Evolutionary conservation across 2,113 vertebrate species (phyloP), one percentile per base, ranked within the genome.

Genomic region (Nestor notabilis): DNA sequence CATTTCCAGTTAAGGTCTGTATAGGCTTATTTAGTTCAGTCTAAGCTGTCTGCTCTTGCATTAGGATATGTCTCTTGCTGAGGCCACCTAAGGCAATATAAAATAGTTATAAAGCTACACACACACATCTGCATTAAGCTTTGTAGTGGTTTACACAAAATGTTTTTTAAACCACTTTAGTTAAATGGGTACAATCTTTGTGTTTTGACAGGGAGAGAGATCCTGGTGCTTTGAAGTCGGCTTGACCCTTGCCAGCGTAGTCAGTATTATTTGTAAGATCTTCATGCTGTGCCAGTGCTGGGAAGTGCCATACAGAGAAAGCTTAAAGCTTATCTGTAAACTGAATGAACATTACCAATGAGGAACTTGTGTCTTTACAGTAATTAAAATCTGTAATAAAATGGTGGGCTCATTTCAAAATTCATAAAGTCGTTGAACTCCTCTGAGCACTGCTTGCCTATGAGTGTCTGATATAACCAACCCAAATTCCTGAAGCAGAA

Each of bases 201-300:
- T 94, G 75, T 97, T 96, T 95, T 90, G 77, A 93, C 77, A 95
- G 69, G 64, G 64, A 92, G 46, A 71, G 53, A 70, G 61, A 64
- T 81, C 55, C 16, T 10, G 3, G 25, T 79, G 47, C 94, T 93
- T 87, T 96, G 89, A 95, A 89, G 69, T 92, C 65, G 64, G 37
- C 69, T 93, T 90, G 88, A 71, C 27, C 14, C 72, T 58, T 86
- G 92, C 90, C 89, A 95, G 3, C 0, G 0, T 44, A 71, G 65
- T 60, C 39, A 76, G 70, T 33, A 68, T 95, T 89, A n/a, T 83
- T 83, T 77, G 53, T 50, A 79, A 33, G 49, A 60, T 49, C 65
- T 92, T 93, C 65, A 47, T 33, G 46, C 47, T 78, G 33, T 88
- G 83, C 85, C 89, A 84, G 69, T 39, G 18, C 28, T 92, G 43